Base-by-base conservation (phyloP, 23 tunicate species). In the Phallusia fumigata region DNA sequence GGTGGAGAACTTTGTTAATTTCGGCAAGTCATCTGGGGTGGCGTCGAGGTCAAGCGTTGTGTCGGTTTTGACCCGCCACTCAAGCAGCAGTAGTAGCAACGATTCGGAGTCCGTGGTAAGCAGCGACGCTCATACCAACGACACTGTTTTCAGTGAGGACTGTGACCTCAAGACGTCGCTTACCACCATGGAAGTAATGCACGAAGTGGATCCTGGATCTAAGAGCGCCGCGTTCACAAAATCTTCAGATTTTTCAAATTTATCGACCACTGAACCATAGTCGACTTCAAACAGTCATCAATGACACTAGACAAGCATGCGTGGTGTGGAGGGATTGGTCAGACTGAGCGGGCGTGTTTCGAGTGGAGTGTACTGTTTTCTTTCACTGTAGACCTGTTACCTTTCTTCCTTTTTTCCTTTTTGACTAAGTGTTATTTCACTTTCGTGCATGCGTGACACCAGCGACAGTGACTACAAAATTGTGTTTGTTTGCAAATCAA, bases 341-440 rank as follows among this genome's bases (percentile, higher is more conserved):
- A 10, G 69, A 58, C 8, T 8, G 69, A 58, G 69, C 26, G 69
- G 69, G 69, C 69, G 69, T 58, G 69, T 24, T 58, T 58, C 11
- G 3, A 58, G 69, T 24, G 69, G 69, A 58, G 69, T 58, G 69
- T 58, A 58, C 69, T 58, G 16, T 22, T 51, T 58, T 58, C 69
- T 58, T 58, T 58, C 69, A 58, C 69, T 58, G 69, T 58, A 58
- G 69, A 58, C 28, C 13, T 58, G 69, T 58, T 58, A 40, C 47
- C 10, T 58, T 58, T 22, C 13, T 58, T 58, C 28, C 16, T 22
- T 21, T 58, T 3, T 22, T 6, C 28, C 69, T 21, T 58, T 58
- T 58, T 58, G 69, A 58, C 69, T 16, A 58, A 58, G 69, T 58
- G 69, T 58, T 58, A 58, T 58, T 24, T 58, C 69, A 58, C 69